These are phyloP conservation scores for Trichechus manatus DNA, from an alignment of 2,113 vertebrate species.

Conservation along the genomic window DNA sequence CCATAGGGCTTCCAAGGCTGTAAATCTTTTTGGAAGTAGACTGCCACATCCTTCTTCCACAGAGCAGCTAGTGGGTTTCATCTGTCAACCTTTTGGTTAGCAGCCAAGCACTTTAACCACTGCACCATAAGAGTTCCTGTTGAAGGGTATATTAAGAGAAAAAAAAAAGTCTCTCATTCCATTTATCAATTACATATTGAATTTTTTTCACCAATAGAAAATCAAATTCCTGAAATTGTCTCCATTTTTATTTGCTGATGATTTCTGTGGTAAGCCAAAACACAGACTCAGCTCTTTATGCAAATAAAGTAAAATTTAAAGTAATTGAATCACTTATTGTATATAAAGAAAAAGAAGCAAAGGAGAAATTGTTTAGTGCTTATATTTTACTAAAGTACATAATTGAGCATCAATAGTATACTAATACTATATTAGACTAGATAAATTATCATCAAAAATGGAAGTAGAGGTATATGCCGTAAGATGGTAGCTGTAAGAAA, in stretches of 20 bases:
- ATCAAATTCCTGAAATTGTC: constrained; percentile 62
- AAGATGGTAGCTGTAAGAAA: background rate
- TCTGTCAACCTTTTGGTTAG: too few relatives aligned
- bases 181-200: constrained; percentile 51
- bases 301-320: constrained; percentile 13
- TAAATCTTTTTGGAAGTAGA: too few relatives aligned
- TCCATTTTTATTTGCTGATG: constrained; percentile 14
- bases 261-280: background rate
- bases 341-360: background rate
- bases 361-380: background rate
- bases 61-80: too few relatives aligned
- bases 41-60: too few relatives aligned
- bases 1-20: too few relatives aligned
- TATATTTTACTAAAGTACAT: background rate
- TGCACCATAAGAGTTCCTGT: too few relatives aligned
- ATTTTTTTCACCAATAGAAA: constrained; percentile 55
- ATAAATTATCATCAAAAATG: background rate
- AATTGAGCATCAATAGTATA: background rate
- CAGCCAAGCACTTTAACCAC: too few relatives aligned
- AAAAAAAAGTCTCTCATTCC: constrained; percentile 45
- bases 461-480: background rate
- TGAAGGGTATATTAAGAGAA: background rate
- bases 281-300: background rate
- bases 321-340: constrained; percentile 38
- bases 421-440: background rate